Percentiles rank a stretch among this genome's conserved stretches.
phyloP scores from a whole-genome alignment of 2,888 invertebrate genomes.

The Gnatocerus cornutus region DNA sequence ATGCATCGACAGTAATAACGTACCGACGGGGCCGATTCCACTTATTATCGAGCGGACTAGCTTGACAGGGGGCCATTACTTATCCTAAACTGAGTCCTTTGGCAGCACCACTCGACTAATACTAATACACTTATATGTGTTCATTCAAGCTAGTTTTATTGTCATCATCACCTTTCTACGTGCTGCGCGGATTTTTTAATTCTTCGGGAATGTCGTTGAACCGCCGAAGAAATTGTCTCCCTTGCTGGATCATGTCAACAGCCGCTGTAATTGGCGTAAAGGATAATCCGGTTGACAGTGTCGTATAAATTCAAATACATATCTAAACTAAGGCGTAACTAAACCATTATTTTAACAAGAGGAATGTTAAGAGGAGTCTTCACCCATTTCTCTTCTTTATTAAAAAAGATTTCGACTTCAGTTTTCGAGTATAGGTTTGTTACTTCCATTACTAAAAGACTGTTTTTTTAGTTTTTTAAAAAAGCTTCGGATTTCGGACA shows the following conservation, averaged over 20 bases:
- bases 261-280: conserved; percentile 65
- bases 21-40: conserved; percentile 60
- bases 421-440: no score
- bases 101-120: conserved; percentile 61
- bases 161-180: conserved; percentile 46
- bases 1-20: conserved; percentile 65
- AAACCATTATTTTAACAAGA: conserved; percentile 30
- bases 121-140: conserved; percentile 67
- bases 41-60: conserved; percentile 61
- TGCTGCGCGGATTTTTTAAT: conserved; percentile 22
- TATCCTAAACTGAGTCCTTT: conserved; percentile 71
- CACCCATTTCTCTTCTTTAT: no score
- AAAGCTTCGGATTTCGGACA: no score
- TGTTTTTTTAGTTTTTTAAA: no score
- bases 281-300: conserved; percentile 67
- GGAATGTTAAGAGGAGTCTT: no score
- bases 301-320: conserved; percentile 69
- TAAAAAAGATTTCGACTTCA: no score
- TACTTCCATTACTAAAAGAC: no score
- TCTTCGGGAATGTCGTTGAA: conserved; percentile 22
- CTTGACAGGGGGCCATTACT: conserved; percentile 69
- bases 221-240: conserved; percentile 41
- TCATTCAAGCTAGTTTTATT: conserved; percentile 57
- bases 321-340: conserved; percentile 55
- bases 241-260: conserved; percentile 63